Evolutionary conservation across 2,797 vertebrate species (phyloP), one percentile per base, ranked within the genome.

Genomic region (Schizopygopsis malacanthus): DNA sequence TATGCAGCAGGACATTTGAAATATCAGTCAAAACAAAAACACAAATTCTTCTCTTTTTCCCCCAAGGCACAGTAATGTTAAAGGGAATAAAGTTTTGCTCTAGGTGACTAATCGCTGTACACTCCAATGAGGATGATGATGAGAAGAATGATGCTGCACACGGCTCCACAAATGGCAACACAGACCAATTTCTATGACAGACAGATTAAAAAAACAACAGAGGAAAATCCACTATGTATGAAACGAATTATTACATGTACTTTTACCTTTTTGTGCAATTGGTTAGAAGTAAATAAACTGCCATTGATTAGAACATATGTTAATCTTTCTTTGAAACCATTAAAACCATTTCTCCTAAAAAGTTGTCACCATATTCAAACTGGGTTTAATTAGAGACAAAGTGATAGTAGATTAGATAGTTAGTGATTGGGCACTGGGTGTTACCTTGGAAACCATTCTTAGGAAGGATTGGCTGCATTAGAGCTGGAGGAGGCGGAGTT

Each of bases 111-210:
- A 43, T 22, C 20, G 3, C 22, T 88, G 87, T 90, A 93, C 56
- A 92, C 67, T 79, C 91, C 93, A 83, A 94, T 94, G 83, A 97
- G 91, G 91, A 96, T 91, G 94, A 97, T 94, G 94, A 97, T 94
- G 91, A 96, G 90, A 97, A 97, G 93, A 69, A 69, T 15, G 91
- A 97, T 90, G 91, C 97, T 89, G 90, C 94, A 91, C 91, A 95
- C 86, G 82, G 79, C 89, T 86, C 95, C 95, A 92, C 96, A 97
- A 81, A 96, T 91, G 92, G 95, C 92, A 84, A 97, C 91, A 93
- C 94, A 94, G 84, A 97, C 89, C 92, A 90, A 85, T 95, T 97
- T 97, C 97, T 99, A 95, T 83, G 28, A 56, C 5, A 79, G 15
- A 67, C 4, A 52, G 39, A 80, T 81, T 81, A 54, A 77, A 5